A percentile compares a stretch with the other conserved stretches of the same genome.
These are phyloP conservation scores for Crossocerus cetratus DNA, from an alignment of 2,888 invertebrate species.

Conservation along the genomic window DNA sequence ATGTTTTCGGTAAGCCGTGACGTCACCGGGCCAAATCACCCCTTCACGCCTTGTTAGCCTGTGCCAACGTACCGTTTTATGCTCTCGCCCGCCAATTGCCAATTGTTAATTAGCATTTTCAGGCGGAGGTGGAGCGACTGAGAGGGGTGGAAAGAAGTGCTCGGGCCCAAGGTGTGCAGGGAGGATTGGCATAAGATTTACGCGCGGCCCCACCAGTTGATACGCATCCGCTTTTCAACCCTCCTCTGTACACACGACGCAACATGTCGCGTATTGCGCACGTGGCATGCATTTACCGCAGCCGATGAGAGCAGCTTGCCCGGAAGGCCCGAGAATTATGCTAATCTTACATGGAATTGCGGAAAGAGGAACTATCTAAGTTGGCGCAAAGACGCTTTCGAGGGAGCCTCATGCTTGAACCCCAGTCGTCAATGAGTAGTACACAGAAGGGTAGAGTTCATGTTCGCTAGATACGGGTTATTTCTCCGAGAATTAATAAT, in stretches of 20 bases:
- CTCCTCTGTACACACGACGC: not conserved
- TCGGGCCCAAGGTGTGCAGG: conserved; percentile 32
- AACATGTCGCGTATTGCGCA: conserved; percentile 2
- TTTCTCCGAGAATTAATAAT: conserved; percentile 64
- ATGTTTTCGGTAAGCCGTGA: conserved; percentile 56
- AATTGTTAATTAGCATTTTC: conserved; percentile 66
- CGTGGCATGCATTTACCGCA: not conserved
- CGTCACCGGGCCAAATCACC: conserved; percentile 70
- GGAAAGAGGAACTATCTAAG: not conserved
- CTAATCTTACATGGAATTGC: not conserved
- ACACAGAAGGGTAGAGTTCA: conserved; percentile 21
- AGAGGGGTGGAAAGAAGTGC: conserved; percentile 23
- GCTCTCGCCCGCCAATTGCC: conserved; percentile 57
- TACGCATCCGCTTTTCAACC: not conserved
- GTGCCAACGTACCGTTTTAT: conserved; percentile 69
- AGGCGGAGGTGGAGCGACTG: conserved; percentile 5
- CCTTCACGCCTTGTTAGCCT: conserved; percentile 69
- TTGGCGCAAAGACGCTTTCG: too few relatives aligned
- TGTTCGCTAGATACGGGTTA: conserved; percentile 31
- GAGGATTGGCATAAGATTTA: conserved; percentile 7
- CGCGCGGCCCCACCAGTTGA: not conserved
- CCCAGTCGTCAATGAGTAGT: too few relatives aligned
- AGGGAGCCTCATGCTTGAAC: too few relatives aligned
- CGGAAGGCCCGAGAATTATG: not conserved
- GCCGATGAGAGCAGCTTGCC: not conserved